Base-by-base conservation (phyloP, 1,140 invertebrate genomes). In the Hyles vespertilio region DNA sequence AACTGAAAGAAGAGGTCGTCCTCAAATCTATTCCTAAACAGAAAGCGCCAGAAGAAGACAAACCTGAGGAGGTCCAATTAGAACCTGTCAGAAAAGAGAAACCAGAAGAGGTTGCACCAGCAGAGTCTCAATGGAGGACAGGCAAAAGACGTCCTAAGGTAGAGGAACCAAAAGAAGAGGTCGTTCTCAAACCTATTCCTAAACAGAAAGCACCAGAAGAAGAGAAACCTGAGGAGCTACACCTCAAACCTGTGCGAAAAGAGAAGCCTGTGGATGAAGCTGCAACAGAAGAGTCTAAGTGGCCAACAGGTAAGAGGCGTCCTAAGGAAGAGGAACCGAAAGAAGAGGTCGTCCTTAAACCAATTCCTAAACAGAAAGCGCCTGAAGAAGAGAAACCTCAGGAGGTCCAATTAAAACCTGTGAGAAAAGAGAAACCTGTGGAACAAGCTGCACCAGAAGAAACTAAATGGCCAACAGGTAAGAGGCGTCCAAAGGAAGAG, bases 1-100 rank as follows among this genome's bases (percentile, higher is more conserved):
- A 85, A 54, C 72, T 90, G 5, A 69, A 81, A 45, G 70, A 92
- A 0, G 91, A 72, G 47, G 55, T 65, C 5, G 56, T 64, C 49
- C 50, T 67, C 32, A 72, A 68, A 44, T 65, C 63, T 12, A 40
- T 65, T 11, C 58, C 50, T 5, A 65, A 59, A 47, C 54, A 58
- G 52, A 73, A 67, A 72, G 70, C 51, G 59, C 61, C 44, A 59
- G 50, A 51, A 9, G 32, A 51, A 51, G 48, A 22, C 1, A 48
- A 48, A n/a, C 46, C 46, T 2, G 3, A 48, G n/a, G 46, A 48
- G 5, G 46, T 48, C 5, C 4, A n/a, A 48, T n/a, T 48, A 5
- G 11, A 48, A 48, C 46, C 70, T 51, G 46, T 48, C 0, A 48
- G 65, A 70, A 56, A 59, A 67, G 9, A 51, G 50, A 61, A 64